phyloP scores from a whole-genome alignment of 2,113 vertebrate species.

The Neolamprologus toae region DNA sequence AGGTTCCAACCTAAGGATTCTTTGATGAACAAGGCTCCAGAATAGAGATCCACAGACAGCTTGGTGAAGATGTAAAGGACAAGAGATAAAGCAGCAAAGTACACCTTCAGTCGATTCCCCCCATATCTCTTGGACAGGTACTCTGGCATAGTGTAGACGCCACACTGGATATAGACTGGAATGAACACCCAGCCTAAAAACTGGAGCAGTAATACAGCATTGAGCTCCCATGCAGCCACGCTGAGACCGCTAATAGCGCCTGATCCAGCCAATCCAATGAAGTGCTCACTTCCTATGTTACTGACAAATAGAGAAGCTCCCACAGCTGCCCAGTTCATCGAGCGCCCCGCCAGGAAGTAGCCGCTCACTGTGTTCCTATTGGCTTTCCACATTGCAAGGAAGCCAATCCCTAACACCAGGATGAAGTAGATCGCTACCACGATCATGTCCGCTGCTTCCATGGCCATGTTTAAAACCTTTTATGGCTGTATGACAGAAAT shows the following conservation, averaged over 20 bases:
- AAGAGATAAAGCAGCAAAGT: conserved; percentile 87
- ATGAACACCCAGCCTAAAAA: conserved; percentile 94
- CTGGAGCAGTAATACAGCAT: conserved; percentile 89
- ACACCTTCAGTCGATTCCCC: conserved; percentile 87
- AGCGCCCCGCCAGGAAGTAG: conserved; percentile 94
- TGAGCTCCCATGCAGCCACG: conserved; percentile 94
- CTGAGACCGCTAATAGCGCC: conserved; percentile 89
- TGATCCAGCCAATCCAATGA: conserved; percentile 94
- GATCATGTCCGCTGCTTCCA: conserved; percentile 87
- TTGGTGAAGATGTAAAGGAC: conserved; percentile 96
- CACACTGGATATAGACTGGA: conserved; percentile 89
- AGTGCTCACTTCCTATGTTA: conserved; percentile 98
- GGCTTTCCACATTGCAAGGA: conserved; percentile 89
- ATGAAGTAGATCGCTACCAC: conserved; percentile 90
- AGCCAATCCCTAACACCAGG: conserved; percentile 85
- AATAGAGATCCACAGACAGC: conserved; percentile 92
- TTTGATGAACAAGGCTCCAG: conserved; percentile 94
- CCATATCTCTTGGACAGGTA: conserved; percentile 93
- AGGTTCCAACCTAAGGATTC: conserved; percentile 96
- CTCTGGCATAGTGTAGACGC: conserved; percentile 95
- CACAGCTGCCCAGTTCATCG: conserved; percentile 89
- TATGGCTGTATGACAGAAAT: neutral
- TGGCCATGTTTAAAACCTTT: conserved; percentile 24
- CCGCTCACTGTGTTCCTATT: conserved; percentile 90
- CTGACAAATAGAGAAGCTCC: conserved; percentile 96